Base-by-base conservation (phyloP, 53 echinoderm and acorn worm species). In the Holothuria scabra region DNA sequence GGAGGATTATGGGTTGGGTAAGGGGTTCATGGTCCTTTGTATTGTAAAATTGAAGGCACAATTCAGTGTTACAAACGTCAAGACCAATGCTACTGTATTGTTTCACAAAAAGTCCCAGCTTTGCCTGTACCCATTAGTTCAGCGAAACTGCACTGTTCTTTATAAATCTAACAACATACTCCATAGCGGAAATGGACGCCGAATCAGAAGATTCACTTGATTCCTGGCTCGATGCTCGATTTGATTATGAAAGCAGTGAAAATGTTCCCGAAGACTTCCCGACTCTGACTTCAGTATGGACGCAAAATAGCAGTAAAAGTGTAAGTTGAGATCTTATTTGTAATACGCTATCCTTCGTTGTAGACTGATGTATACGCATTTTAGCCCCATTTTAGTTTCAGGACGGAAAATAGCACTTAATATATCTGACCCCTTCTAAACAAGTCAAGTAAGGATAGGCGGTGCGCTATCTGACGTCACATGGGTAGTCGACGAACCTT, bases 181-280 rank as follows among this genome's bases (percentile, higher is more conserved):
- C 11, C 48, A 13, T 48, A 31, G 18, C 12, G 19, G 32, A 67
- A 67, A 67, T 67, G 68, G 68, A 67, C 19, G 68, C 68, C 29
- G 68, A 67, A 32, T 8, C 2, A 0, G 68, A 67, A 30, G 28
- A 32, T 32, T 67, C 68, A 67, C 68, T 67, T 67, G 68, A 67
- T 67, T 67, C 68, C 2, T 67, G 68, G 68, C 68, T 67, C 38
- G 37, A 67, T 67, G 68, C 68, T 67, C 68, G 68, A 32, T 67
- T 67, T 28, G 68, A 67, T 67, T 67, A 67, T 30, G 68, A 67
- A 67, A 14, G 37, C 68, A 37, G 18, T 3, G 33, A 67, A 13
- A 67, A 67, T 6, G 21, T 3, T 67, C 38, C 68, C 2, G 68
- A 67, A 6, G 68, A 67, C 4, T 4, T 67, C 18, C 68, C 68